Percentiles rank a stretch among this genome's conserved stretches.
These are phyloP conservation scores for Erythrocercus mccallii DNA, from an alignment of 2,113 vertebrate genomes.

Conservation along the genomic window DNA sequence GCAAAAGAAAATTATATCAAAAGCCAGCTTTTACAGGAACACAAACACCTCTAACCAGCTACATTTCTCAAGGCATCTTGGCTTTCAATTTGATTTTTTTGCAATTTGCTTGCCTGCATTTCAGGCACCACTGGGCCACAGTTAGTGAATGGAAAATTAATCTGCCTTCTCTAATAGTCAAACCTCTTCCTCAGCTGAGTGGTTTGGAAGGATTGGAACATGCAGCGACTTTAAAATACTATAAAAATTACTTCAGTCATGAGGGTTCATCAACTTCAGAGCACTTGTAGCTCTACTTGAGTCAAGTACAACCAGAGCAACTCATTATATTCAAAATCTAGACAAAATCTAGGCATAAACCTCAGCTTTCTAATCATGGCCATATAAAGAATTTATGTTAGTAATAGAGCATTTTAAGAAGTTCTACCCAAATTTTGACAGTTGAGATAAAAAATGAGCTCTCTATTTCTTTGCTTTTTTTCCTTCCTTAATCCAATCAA, in stretches of 20 bases:
- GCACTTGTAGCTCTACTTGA: neutral
- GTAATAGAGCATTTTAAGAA: neutral
- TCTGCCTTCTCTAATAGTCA: neutral
- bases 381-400: neutral
- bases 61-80: neutral
- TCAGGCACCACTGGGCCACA: neutral
- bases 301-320: neutral
- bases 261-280: neutral
- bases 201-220: neutral
- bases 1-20: neutral
- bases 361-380: neutral
- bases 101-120: neutral
- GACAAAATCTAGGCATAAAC: neutral
- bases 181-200: neutral
- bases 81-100: neutral
- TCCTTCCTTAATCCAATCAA: neutral
- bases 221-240: neutral
- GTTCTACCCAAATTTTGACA: neutral
- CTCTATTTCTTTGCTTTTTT: neutral
- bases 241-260: neutral
- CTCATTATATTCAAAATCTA: neutral
- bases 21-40: neutral
- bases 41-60: neutral
- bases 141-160: slow-evolving; percentile 27
- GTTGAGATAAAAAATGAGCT: neutral